phyloP scores from a whole-genome alignment of 2,888 invertebrate species.

The Heliconius ismenius region DNA sequence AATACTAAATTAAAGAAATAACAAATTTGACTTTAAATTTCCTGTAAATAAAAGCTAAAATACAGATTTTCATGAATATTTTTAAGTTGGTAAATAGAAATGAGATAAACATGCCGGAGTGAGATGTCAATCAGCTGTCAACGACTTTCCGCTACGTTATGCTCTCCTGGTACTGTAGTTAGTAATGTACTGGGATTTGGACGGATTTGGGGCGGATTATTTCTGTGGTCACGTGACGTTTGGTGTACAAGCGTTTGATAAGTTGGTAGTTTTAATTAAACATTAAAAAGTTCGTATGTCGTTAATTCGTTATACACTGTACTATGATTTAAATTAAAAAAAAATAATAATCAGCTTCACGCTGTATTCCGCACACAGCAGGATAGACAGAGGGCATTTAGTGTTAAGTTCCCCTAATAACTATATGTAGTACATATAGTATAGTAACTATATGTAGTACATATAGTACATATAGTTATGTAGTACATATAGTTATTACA shows the following conservation, averaged over 20 bases:
- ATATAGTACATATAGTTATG: no score
- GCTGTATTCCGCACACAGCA: no score
- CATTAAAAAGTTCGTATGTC: neutral
- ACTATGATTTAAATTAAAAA: no score
- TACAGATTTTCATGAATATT: conserved; percentile 8
- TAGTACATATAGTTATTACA: no score
- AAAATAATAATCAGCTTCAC: no score
- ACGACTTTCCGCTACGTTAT: conserved; percentile 72
- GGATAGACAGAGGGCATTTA: no score
- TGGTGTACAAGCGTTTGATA: no score
- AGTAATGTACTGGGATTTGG: conserved; percentile 64
- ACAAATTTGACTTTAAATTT: conserved; percentile 44
- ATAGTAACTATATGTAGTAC: neutral
- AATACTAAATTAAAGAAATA: conserved; percentile 21
- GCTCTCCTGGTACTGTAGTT: conserved; percentile 71
- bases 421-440: neutral
- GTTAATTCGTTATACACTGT: no score
- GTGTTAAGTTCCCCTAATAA: neutral
- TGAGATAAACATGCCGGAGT: conserved; percentile 79
- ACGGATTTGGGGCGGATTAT: conserved; percentile 37
- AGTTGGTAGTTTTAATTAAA: neutral
- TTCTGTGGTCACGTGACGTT: no score
- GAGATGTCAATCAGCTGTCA: conserved; percentile 81
- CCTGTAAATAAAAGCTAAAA: conserved; percentile 20
- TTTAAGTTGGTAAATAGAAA: conserved; percentile 53